Evolutionary conservation across 35 echinoderm and acorn worm species (phyloP).

Genomic region (Holothuria glaberrima): DNA sequence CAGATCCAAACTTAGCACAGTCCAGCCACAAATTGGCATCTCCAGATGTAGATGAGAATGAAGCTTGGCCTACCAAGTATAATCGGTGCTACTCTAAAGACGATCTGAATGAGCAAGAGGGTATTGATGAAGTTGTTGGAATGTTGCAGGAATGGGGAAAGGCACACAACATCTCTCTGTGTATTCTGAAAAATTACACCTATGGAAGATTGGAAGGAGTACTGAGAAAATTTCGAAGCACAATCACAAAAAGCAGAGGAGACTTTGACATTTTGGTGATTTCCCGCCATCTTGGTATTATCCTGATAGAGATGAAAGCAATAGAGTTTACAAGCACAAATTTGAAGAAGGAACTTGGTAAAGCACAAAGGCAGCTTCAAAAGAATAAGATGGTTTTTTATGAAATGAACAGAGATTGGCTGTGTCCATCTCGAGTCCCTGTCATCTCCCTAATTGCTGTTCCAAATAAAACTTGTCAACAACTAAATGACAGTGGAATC

Average conservation of each 20-base stretch:
- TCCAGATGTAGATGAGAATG: not conserved
- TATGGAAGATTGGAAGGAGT: not conserved
- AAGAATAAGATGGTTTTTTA: slow-evolving; percentile 5
- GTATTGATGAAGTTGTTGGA: slow-evolving; percentile 18
- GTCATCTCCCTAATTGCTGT: not conserved
- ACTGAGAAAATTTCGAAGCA: not conserved
- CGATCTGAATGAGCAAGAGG: not conserved
- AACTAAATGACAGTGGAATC: not conserved
- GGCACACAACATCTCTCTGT: not conserved
- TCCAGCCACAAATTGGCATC: no score
- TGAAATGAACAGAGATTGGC: slow-evolving; percentile 29
- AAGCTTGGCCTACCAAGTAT: not conserved
- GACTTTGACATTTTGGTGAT: slow-evolving; percentile 11
- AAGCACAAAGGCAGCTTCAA: not conserved
- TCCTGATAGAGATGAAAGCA: slow-evolving; percentile 13
- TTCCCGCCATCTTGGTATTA: slow-evolving; percentile 8
- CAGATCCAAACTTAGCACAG: no score
- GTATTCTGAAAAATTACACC: slow-evolving; percentile 27
- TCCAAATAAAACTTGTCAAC: not conserved
- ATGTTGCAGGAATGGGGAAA: not conserved
- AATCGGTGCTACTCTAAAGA: not conserved
- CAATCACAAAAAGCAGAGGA: not conserved
- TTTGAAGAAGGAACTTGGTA: not conserved
- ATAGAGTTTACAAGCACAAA: not conserved
- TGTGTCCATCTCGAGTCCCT: not conserved